Conservation (phyloP, 1,140 invertebrate genomes). For the Augochlora pura region DNA sequence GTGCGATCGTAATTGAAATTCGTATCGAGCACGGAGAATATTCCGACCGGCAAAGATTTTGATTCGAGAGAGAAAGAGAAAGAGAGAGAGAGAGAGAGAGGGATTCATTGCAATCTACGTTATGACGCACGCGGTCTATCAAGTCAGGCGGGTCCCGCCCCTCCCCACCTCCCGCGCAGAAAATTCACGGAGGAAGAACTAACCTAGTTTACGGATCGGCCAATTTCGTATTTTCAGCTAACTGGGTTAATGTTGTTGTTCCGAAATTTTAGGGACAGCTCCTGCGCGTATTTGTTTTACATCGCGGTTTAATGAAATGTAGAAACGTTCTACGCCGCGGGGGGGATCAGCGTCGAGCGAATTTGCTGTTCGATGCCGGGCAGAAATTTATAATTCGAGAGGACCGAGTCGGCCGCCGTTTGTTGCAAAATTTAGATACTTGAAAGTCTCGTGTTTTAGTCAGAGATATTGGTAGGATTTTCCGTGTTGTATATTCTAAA, state of each 20-base stretch:
- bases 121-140: not conserved
- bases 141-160: not conserved
- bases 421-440: no score
- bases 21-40: conserved; percentile 12
- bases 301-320: no score
- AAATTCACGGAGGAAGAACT: not conserved
- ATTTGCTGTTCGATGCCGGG: no score
- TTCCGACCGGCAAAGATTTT: conserved; percentile 18
- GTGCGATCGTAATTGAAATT: conserved; percentile 26
- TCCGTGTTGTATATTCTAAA: no score
- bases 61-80: conserved; percentile 29
- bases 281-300: not conserved
- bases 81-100: no score
- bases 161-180: no score
- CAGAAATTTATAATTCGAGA: no score
- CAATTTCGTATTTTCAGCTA: not conserved
- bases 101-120: conserved; percentile 30
- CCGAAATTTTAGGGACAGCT: not conserved
- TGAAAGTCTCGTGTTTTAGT: no score
- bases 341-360: no score
- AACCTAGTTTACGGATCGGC: not conserved
- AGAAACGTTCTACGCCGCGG: no score
- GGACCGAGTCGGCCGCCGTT: no score
- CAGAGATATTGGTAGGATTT: no score
- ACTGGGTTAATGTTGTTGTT: not conserved